Evolutionary conservation across 1,140 invertebrate species (phyloP), one percentile per base, ranked within the genome.

Genomic region (Oppia nitens): DNA sequence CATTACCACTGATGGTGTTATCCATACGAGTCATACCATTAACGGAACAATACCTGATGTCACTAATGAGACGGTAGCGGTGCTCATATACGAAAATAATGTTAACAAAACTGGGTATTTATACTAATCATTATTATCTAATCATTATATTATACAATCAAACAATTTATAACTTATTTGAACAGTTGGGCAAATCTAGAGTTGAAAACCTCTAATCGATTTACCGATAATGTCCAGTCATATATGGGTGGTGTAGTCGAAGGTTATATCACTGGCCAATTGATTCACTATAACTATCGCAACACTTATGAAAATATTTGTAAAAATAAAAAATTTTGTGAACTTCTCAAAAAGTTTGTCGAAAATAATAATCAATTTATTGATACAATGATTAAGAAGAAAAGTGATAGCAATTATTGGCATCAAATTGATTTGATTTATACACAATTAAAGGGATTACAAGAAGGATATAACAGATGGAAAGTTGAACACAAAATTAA

Each of bases 221-320:
- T 40, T 40, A 6, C 32, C 2, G 69, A 74, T 68, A 76, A 78
- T 61, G 76, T 84, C 4, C 88, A 93, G 73, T 85, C 86, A 0
- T 88, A 83, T 68, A 83, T 83, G 1, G 87, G 88, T 20, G 90
- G 90, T 9, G 75, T 88, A 14, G 74, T 86, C 0, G 89, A 93
- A 72, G 88, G 88, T 0, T 81, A 80, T 29, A 68, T 87, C 1
- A 87, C 85, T 3, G 83, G 82, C 78, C 81, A 83, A 62, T 73
- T 87, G 27, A 89, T 92, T 55, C 79, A 83, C 67, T 79, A 81
- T 65, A 40, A 40, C 17, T 40, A 40, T 40, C 6, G 32, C 6
- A 40, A 40, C 17, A 6, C 17, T 9, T 9, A 9, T 6, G 32
- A 40, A 40, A 17, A 40, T 17, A 9, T 40, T 40, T 40, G 32